Evolutionary conservation across 1,140 invertebrate genomes (phyloP).

Genomic region (Cydia amplana): DNA sequence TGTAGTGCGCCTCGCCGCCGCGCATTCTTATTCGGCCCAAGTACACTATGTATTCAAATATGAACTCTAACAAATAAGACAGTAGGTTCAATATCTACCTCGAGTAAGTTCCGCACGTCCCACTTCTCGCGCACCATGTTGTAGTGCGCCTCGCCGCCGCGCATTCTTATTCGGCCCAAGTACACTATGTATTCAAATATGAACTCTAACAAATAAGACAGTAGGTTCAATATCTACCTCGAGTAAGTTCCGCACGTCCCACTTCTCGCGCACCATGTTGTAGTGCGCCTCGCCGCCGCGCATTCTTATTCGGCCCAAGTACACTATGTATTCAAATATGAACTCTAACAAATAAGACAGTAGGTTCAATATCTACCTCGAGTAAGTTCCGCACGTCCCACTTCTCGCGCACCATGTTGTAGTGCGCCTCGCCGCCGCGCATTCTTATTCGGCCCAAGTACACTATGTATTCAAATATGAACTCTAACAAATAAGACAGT

Average conservation of each 20-base stretch:
- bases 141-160: conserved; percentile 93
- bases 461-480: neutral
- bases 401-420: conserved; percentile 95
- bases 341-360: too few species aligned
- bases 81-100: conserved; percentile 81
- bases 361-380: neutral
- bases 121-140: conserved; percentile 96
- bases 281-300: conserved; percentile 94
- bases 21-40: conserved; percentile 69
- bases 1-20: conserved; percentile 94
- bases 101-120: conserved; percentile 94
- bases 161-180: conserved; percentile 59
- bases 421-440: conserved; percentile 92
- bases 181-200: neutral
- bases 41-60: neutral
- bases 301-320: conserved; percentile 53
- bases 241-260: conserved; percentile 94
- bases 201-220: too few species aligned
- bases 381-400: conserved; percentile 91
- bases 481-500: neutral
- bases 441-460: conserved; percentile 53
- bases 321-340: neutral
- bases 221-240: conserved; percentile 83
- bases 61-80: too few species aligned
- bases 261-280: conserved; percentile 95